Conservation (phyloP, 2,113 vertebrate genomes). For the Heteronetta atricapilla region DNA sequence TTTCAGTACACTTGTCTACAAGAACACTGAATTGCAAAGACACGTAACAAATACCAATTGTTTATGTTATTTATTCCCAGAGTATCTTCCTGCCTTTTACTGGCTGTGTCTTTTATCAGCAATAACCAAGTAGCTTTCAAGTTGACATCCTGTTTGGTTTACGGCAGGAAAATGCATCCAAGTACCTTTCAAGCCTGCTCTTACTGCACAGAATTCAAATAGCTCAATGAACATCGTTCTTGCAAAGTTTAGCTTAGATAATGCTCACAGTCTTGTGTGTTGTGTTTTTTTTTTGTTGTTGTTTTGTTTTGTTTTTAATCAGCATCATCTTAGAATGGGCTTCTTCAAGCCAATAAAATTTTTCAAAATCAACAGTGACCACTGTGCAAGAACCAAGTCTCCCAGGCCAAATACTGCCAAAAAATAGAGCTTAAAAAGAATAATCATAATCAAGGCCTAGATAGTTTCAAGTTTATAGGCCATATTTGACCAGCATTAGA, state of each 20-base stretch:
- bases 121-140: conserved; percentile 44
- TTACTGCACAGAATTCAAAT: conserved; percentile 24
- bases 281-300: neutral
- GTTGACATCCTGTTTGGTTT: neutral
- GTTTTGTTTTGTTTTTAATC: neutral
- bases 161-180: neutral
- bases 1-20: conserved; percentile 29
- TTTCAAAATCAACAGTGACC: neutral
- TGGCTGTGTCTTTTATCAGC: conserved; percentile 38
- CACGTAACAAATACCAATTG: conserved; percentile 12
- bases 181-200: neutral
- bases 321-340: neutral
- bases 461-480: neutral
- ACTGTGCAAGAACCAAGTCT: neutral
- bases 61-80: conserved; percentile 54
- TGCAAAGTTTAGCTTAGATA: neutral
- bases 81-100: conserved; percentile 27
- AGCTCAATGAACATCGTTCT: neutral
- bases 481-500: neutral
- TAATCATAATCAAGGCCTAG: neutral
- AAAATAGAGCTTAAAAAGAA: neutral
- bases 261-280: neutral
- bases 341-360: neutral
- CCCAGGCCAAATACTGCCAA: neutral
- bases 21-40: conserved; percentile 36